Evolutionary conservation across 92 coral and sea anemone species (phyloP).

Genomic region (Porites evermanni): DNA sequence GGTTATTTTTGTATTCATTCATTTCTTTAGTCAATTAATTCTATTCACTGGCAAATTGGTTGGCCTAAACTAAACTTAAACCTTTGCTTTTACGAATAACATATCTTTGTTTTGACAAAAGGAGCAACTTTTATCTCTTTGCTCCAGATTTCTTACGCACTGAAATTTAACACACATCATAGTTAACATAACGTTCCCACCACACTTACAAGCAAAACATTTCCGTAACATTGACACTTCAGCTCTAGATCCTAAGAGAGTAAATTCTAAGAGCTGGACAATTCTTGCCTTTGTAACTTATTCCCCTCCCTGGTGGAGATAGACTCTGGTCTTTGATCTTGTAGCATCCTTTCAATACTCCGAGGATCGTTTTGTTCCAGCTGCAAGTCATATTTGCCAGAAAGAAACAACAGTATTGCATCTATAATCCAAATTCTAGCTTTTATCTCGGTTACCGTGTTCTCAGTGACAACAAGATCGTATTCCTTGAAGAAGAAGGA

Average conservation of each 20-base stretch:
- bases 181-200: too few species aligned
- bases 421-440: slow-evolving; percentile 28
- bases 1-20: too few species aligned
- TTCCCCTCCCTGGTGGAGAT: slow-evolving; percentile 3
- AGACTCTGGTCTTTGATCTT: slow-evolving; percentile 32
- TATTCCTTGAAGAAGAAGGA: slow-evolving; percentile 44
- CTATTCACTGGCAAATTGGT: too few species aligned
- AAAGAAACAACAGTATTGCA: slow-evolving; percentile 13
- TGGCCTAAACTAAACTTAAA: too few species aligned
- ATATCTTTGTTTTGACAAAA: too few species aligned
- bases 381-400: slow-evolving; percentile 9
- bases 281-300: background rate
- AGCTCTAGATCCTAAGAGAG: background rate
- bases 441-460: slow-evolving; percentile 25
- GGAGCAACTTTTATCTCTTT: too few species aligned
- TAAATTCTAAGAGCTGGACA: background rate
- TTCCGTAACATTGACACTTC: background rate
- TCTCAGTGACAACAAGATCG: slow-evolving; percentile 36
- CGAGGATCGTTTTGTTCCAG: slow-evolving; percentile 17
- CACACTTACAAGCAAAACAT: background rate
- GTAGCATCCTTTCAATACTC: slow-evolving; percentile 17
- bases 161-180: too few species aligned
- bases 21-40: too few species aligned
- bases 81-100: too few species aligned
- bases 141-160: too few species aligned